Base-by-base conservation (phyloP, 1,140 invertebrate genomes). In the Eumaeus atala region DNA sequence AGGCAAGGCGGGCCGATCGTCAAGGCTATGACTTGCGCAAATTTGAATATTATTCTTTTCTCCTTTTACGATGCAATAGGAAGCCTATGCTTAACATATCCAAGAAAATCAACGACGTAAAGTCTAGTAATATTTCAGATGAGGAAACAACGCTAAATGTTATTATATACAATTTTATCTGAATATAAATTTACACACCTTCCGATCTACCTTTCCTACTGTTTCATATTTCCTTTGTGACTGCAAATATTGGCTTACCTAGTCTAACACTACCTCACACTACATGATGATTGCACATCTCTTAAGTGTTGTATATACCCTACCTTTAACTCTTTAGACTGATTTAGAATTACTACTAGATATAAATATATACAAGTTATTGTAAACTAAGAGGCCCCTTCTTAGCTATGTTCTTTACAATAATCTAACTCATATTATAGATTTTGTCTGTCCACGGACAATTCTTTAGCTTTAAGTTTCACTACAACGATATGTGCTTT, bases 241-340 rank as follows among this genome's bases (percentile, higher is more conserved):
- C 50, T 37, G 36, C 51, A 52, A 21, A 34, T 21, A 49, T 49
- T 33, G 48, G 48, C 48, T 35, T 49, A 49, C 52, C 51, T 40
- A n/a, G n/a, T n/a, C 63, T 36, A 61, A 59, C 61, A 69, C 66
- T 80, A 77, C 72, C 67, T 80, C 75, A 78, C 72, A 61, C 65
- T 54, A 66, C 60, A 61, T 72, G 65, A 63, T 49, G 57, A 59
- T 57, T 64, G 73, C 74, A 80, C 79, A 67, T 73, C 48, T 61
- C 58, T 66, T 59, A 64, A 59, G 54, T 58, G 47, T 58, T 62
- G 59, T 62, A 64, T 36, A 65, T 65, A 69, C 63, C 65, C 64
- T 82, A 81, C 70, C 68, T 76, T 68, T 69, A 74, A 78, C 67
- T 82, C 72, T 76, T 69, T 79, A 78, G 82, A 84, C 79, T 84